phyloP scores from a whole-genome alignment of 2,888 invertebrate genomes.

The Dichetophora obliterata region DNA sequence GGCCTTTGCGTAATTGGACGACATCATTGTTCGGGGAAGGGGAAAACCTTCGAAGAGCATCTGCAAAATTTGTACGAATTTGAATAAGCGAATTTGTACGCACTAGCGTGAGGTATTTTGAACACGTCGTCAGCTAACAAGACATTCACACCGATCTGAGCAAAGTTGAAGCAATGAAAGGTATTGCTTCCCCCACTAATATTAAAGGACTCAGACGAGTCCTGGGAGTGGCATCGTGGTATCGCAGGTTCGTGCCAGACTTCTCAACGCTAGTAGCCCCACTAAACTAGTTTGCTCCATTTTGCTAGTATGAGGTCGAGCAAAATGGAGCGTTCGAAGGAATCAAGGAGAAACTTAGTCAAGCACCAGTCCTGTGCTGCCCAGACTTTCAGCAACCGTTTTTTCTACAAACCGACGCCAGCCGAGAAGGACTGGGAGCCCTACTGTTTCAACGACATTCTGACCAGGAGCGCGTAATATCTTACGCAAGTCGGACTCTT shows the following conservation, averaged over 20 bases:
- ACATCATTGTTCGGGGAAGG: background rate
- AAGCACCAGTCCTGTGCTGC: conserved; percentile 2
- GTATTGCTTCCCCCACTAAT: background rate
- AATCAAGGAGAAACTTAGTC: no score
- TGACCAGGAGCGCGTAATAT: no score
- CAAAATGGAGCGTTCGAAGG: background rate
- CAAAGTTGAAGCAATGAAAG: background rate
- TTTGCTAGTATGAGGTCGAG: background rate
- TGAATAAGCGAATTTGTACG: background rate
- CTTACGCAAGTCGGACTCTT: no score
- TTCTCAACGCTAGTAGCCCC: background rate
- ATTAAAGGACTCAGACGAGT: background rate
- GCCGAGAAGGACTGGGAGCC: background rate
- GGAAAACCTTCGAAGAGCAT: background rate
- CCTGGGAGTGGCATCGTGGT: background rate
- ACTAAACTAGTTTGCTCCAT: background rate
- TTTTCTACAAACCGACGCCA: background rate
- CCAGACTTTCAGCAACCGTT: conserved; percentile 6
- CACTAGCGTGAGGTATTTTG: background rate
- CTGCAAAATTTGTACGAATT: background rate
- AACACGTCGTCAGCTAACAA: background rate
- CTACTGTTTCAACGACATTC: no score
- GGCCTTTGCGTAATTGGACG: background rate
- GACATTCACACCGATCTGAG: conserved; percentile 15
- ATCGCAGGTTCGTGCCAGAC: no score